These are phyloP conservation scores for Nymphalis c-album DNA, from an alignment of 2,888 invertebrate genomes.

Conservation along the genomic window DNA sequence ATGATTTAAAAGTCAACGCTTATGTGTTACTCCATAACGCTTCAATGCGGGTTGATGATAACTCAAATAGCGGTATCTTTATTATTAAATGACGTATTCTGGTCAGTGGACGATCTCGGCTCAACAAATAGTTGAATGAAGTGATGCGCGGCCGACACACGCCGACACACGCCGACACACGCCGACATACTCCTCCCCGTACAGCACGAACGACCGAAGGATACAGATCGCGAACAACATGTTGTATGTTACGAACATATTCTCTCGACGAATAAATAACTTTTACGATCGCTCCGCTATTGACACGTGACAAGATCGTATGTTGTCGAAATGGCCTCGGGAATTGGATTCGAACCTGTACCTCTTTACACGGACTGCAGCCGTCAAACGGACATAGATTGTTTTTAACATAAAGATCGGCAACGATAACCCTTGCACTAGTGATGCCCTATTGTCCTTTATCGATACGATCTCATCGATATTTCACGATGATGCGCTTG, in stretches of 20 bases:
- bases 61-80: too few relatives aligned
- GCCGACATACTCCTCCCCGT: neutral
- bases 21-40: too few relatives aligned
- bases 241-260: neutral
- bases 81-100: too few relatives aligned
- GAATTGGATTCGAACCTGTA: constrained; percentile 66
- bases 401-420: constrained; percentile 69
- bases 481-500: constrained; percentile 57
- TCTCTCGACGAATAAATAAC: constrained; percentile 29
- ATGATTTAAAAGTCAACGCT: too few relatives aligned
- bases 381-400: constrained; percentile 53
- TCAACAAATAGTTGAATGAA: neutral
- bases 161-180: too few relatives aligned
- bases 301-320: constrained; percentile 40
- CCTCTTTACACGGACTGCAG: constrained; percentile 52
- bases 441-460: constrained; percentile 60
- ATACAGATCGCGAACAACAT: constrained; percentile 17
- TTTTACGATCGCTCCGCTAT: constrained; percentile 36
- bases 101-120: neutral
- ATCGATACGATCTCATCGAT: constrained; percentile 58
- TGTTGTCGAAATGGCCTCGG: constrained; percentile 37
- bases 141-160: neutral
- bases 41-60: too few relatives aligned
- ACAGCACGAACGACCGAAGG: constrained; percentile 3
- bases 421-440: constrained; percentile 67